phyloP scores from a whole-genome alignment of 2,888 invertebrate genomes.

The Drosophila birchii region DNA sequence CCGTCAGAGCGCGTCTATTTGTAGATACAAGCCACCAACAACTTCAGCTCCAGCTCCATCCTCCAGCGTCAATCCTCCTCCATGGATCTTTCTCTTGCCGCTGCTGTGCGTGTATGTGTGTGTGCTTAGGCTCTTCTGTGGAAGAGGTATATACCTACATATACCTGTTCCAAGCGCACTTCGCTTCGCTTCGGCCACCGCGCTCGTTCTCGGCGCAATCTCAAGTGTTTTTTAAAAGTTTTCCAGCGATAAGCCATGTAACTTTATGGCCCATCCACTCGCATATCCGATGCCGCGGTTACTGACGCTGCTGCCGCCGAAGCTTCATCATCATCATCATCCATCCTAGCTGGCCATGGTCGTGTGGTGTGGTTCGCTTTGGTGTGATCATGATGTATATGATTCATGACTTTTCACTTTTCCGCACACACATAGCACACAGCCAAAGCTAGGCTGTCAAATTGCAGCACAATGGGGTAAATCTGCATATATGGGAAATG shows the following conservation, averaged over 20 bases:
- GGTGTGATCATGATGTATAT: conserved; percentile 70
- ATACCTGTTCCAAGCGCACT: conserved; percentile 44
- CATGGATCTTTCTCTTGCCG: conserved; percentile 31
- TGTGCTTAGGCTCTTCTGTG: conserved; percentile 41
- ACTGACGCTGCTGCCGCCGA: conserved; percentile 1
- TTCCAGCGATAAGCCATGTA: conserved; percentile 77
- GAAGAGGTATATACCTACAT: conserved; percentile 9
- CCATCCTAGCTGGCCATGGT: conserved; percentile 59
- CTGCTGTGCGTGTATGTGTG: conserved; percentile 41
- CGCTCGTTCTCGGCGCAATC: conserved; percentile 70
- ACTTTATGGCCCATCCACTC: conserved; percentile 69
- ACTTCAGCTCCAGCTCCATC: conserved; percentile 34
- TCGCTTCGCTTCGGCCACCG: conserved; percentile 34
- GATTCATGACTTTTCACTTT: conserved; percentile 81
- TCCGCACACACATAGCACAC: conserved; percentile 49
- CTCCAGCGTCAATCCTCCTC: conserved; percentile 20
- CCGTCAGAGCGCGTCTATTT: conserved; percentile 74
- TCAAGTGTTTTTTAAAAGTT: conserved; percentile 80
- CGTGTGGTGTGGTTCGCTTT: conserved; percentile 41
- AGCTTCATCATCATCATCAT: conserved; percentile 43
- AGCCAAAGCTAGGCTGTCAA: conserved; percentile 6
- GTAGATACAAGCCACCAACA: conserved; percentile 73
- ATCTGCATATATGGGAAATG: background rate
- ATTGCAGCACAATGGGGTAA: conserved; percentile 38
- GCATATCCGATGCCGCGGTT: conserved; percentile 43